Base-by-base conservation (phyloP, 1,140 invertebrate genomes). In the Drosophila pseudoobscura region DNA sequence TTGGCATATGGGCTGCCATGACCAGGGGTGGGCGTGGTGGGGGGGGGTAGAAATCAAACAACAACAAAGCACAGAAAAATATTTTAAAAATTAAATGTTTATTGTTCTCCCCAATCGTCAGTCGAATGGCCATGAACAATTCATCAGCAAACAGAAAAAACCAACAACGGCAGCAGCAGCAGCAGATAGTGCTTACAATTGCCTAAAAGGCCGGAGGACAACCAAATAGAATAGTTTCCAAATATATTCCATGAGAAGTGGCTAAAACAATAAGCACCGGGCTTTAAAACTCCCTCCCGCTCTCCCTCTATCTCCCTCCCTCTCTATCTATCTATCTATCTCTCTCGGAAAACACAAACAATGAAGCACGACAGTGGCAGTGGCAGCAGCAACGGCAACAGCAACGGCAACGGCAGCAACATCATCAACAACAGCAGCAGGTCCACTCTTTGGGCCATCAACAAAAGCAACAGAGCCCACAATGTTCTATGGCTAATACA, bases 221-320 rank as follows among this genome's bases (percentile, higher is more conserved):
- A 52, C 29, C n/a, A 70, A 46, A 63, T 61, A 51, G 56, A 78
- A 78, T 64, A 57, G 64, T 69, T 69, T 49, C 35, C 46, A 70
- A 63, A 79, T 68, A 54, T 51, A 68, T 80, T 52, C 66, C 60
- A 56, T 73, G 66, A 60, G 78, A 80, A 85, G 82, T 85, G 82
- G 52, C 74, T 75, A 75, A 82, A 85, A 82, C 74, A 87, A 85
- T 85, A 85, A 84, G 78, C 72, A 68, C 47, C 63, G 74, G 68
- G 58, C 74, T 75, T 57, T 64, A 63, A 74, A 74, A 74, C 64
- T 59, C 64, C 63, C 31, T 29, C 31, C 11, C 31, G 3, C 31
- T 35, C 6, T 6, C 44, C 13, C 43, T 17, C n/a, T 45, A 17
- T 17, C 17, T 17, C 15, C 15, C 44, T 15, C n/a, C 15, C 44